Evolutionary conservation across 2,113 vertebrate genomes (phyloP), one percentile per base, ranked within the genome.

Genomic region (Trematomus loennbergii): DNA sequence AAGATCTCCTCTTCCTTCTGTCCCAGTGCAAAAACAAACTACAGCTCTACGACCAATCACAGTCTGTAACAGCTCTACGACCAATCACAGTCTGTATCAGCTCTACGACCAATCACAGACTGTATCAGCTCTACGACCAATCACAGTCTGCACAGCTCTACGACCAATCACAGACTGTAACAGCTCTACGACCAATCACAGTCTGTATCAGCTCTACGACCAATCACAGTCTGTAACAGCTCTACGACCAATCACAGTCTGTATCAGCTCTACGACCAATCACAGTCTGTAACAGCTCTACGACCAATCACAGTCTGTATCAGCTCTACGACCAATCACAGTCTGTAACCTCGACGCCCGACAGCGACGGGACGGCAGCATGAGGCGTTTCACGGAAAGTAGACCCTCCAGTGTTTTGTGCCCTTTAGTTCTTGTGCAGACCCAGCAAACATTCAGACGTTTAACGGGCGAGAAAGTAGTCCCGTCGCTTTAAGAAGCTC

Each of bases 11-110:
- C 36, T 8, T 36, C 36, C 36, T 36, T 8, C 82, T 71, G 61
- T 79, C 79, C 81, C 87, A 86, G 90, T 81, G 83, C 88, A 90
- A 87, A n/a, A 70, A 72, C 64, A 65, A 86, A 82, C 74, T 62
- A 78, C 71, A 70, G 72, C 58, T 6, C 36, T 36, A 36, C 36
- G 36, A 36, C 7, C 5, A 36, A 36, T 36, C 75, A 79, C 71
- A 49, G 81, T 60, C 75, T 82, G 63, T 73, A 62, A 0, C 25
- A 29, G 25, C 25, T 29, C 25, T 29, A 29, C 25, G 25, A 29
- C 25, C 25, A 29, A 29, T 29, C 75, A n/a, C n/a, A n/a, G n/a
- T n/a, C n/a, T n/a, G n/a, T n/a, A n/a, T n/a, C n/a, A n/a, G n/a
- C n/a, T n/a, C n/a, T n/a, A n/a, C n/a, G n/a, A n/a, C n/a, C n/a